Evolutionary conservation across 2,113 vertebrate species (phyloP).

Genomic region (Stigmatopora nigra): DNA sequence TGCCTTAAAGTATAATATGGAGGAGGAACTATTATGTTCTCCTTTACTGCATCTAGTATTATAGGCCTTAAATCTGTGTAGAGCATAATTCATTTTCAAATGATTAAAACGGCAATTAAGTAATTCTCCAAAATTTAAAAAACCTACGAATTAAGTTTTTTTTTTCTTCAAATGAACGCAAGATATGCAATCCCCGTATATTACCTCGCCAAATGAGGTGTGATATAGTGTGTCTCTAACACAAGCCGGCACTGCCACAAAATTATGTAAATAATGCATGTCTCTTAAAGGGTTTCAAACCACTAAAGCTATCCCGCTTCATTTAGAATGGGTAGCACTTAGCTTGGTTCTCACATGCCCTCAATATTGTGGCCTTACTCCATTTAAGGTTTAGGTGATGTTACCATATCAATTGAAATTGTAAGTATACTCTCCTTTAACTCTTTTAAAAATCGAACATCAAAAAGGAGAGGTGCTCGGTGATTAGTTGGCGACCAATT

Average conservation of each 20-base stretch:
- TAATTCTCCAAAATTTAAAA: too few species aligned
- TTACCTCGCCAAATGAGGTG: constrained; percentile 54
- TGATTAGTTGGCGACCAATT: too few species aligned
- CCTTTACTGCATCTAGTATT: too few species aligned
- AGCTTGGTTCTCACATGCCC: constrained; percentile 6
- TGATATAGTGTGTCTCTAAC: constrained; percentile 38
- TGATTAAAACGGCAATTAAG: too few species aligned
- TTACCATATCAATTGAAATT: neutral
- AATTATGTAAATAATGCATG: constrained; percentile 71
- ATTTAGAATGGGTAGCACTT: constrained; percentile 59
- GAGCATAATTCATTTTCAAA: too few species aligned
- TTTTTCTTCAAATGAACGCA: constrained; percentile 55
- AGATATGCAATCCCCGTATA: constrained; percentile 45
- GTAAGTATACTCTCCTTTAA: neutral
- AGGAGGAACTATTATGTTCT: neutral
- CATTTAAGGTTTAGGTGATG: neutral
- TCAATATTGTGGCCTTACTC: neutral
- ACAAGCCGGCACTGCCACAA: constrained; percentile 19
- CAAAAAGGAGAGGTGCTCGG: neutral
- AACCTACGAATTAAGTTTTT: constrained; percentile 25
- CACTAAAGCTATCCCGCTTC: constrained; percentile 64
- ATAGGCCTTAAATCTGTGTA: too few species aligned
- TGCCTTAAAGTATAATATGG: too few species aligned
- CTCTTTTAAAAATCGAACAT: neutral
- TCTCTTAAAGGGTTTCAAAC: constrained; percentile 69